Evolutionary conservation across 2,797 vertebrate genomes (phyloP), one percentile per base, ranked within the genome.

Genomic region (Parauchenoglanis punctatus): DNA sequence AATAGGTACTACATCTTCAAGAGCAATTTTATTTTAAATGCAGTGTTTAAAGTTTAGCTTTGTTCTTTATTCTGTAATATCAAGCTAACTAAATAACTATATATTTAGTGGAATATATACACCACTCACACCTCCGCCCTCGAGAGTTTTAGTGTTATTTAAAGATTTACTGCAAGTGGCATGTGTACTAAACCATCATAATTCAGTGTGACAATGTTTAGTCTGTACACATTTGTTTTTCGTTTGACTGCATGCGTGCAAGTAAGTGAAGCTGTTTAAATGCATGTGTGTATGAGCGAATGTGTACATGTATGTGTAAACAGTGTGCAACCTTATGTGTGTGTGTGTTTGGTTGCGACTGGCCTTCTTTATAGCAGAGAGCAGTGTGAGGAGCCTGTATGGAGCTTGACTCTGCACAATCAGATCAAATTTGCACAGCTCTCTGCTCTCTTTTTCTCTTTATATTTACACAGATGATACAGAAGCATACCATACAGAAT

Each of bases 311-410:
- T 90, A 88, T 67, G 86, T 80, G 35, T 63, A 85, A 85, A 83
- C 81, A 61, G 35, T 81, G 52, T 90, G 52, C 20, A 23, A 54
- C 82, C 88, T 81, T 52, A 31, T 77, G 44, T 78, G 68, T 52
- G 81, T 88, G 40, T 73, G 40, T 72, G 70, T 72, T 35, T 44
- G 61, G 67, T 40, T 40, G 73, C 44, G 77, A 70, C 84, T 31
- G 46, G 61, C 28, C 6, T 63, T 63, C 40, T 44, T 81, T 81
- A 94, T 94, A 94, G 91, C 88, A 70, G 7, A 15, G 81, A 85
- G 88, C 87, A 90, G 88, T 93, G 92, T 87, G 87, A 92, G 91
- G 93, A 93, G 92, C 89, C 54, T 58, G 54, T 59, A 59, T 46
- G 61, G 15, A 52, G 28, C 7, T 52, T 61, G 20, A 44, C 35